phyloP scores from a whole-genome alignment of 2,888 invertebrate species.

The Exephanes ischioxanthus region DNA sequence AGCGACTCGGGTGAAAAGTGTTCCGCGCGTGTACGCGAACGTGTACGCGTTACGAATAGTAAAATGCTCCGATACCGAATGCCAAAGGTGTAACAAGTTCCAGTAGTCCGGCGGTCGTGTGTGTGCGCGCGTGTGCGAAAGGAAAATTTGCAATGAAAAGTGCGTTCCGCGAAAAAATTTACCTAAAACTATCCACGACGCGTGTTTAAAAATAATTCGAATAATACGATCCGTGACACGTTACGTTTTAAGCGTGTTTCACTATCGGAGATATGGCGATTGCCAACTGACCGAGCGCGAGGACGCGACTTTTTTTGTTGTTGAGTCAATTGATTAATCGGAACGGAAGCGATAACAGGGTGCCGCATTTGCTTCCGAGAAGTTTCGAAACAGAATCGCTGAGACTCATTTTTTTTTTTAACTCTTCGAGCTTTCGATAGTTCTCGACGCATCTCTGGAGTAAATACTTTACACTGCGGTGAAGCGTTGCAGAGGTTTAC shows the following conservation, averaged over 20 bases:
- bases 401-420: not conserved
- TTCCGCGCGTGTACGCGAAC: not conserved
- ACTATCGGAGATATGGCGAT: not conserved
- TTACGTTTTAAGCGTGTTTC: not conserved
- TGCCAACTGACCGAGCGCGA: not conserved
- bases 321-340: not conserved
- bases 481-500: not conserved
- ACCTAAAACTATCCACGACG: not conserved
- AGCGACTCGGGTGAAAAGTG: not conserved
- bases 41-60: slow-evolving; percentile 19
- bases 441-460: slow-evolving; percentile 26
- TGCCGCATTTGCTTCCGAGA: not conserved
- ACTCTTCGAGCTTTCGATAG: not conserved
- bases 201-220: not conserved
- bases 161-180: not conserved
- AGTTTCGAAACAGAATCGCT: not conserved
- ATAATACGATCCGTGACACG: not conserved
- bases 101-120: not conserved
- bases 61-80: slow-evolving; percentile 2
- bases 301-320: not conserved
- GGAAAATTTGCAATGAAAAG: slow-evolving; percentile 20
- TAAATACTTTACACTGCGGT: not conserved
- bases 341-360: not conserved
- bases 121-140: slow-evolving; percentile 8
- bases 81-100: slow-evolving; percentile 40